Conservation (phyloP, 2,888 invertebrate species). For the Nipponacmea schrenckii region DNA sequence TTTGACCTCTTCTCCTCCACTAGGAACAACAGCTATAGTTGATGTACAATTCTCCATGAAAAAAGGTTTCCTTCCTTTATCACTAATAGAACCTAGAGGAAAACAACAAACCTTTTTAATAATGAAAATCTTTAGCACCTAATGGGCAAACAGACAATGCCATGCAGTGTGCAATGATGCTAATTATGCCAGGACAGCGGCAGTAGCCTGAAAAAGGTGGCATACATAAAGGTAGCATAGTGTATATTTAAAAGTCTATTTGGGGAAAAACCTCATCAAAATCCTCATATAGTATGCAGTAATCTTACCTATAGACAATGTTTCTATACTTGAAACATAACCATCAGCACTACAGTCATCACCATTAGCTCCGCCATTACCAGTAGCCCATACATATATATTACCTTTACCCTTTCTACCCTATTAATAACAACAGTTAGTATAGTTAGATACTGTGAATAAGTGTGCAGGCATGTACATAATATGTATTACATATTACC, state of each 20-base stretch:
- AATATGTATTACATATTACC: too few relatives aligned
- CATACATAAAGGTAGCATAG: too few relatives aligned
- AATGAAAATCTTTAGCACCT: too few relatives aligned
- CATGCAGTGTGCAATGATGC: too few relatives aligned
- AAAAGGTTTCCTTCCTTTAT: slow-evolving; percentile 53
- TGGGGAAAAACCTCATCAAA: too few relatives aligned
- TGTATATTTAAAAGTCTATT: too few relatives aligned
- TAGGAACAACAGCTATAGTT: slow-evolving; percentile 59
- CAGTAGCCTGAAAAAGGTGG: too few relatives aligned
- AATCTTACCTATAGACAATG: slow-evolving; percentile 46
- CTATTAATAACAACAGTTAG: slow-evolving; percentile 31
- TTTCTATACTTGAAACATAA: slow-evolving; percentile 61
- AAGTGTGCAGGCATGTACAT: neutral
- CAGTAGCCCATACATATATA: slow-evolving; percentile 66
- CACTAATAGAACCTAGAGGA: slow-evolving; percentile 51
- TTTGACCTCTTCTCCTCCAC: slow-evolving; percentile 45
- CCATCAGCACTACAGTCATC: slow-evolving; percentile 66
- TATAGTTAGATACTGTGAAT: neutral
- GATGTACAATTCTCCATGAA: slow-evolving; percentile 64
- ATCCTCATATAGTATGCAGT: too few relatives aligned
- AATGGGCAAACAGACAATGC: too few relatives aligned
- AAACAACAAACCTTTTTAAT: too few relatives aligned
- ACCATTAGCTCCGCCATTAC: slow-evolving; percentile 60
- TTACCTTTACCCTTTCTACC: slow-evolving; percentile 58
- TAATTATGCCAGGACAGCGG: too few relatives aligned